Percentiles rank a stretch among this genome's conserved stretches.
Conservation (phyloP, 2,888 invertebrate genomes). For the Ditula angustiorana region DNA sequence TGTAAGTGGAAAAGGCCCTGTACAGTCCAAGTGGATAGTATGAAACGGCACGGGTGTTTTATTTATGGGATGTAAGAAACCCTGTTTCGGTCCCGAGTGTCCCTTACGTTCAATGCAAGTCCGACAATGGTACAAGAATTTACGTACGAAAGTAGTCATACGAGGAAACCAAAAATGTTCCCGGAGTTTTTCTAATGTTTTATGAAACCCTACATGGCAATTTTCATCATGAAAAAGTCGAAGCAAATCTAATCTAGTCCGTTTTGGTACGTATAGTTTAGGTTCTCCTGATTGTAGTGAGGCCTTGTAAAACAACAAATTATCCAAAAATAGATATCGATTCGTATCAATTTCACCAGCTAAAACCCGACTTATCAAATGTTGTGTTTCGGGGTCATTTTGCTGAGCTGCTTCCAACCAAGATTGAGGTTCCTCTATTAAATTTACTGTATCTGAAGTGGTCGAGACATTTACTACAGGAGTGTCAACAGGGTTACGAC, state of each 20-base stretch:
- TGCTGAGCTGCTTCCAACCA: conserved; percentile 45
- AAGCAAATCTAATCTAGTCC: conserved; percentile 41
- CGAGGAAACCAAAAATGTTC: conserved; percentile 49
- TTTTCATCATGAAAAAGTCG: conserved; percentile 46
- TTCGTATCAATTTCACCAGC: conserved; percentile 43
- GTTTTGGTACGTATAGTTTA: conserved; percentile 47
- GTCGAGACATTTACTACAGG: too few relatives aligned
- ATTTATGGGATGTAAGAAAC: conserved; percentile 42
- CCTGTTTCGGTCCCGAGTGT: conserved; percentile 44
- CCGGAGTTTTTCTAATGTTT: conserved; percentile 37
- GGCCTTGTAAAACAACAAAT: conserved; percentile 42
- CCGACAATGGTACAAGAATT: conserved; percentile 43
- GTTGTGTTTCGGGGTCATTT: conserved; percentile 43
- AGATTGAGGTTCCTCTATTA: conserved; percentile 32
- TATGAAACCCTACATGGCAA: conserved; percentile 42
- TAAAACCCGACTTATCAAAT: conserved; percentile 31
- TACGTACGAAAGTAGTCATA: conserved; percentile 37
- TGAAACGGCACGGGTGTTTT: conserved; percentile 49
- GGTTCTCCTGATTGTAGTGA: conserved; percentile 20
- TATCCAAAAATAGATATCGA: conserved; percentile 41
- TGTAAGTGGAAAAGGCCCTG: conserved; percentile 47
- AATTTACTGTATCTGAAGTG: conserved; percentile 30
- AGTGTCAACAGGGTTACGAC: conserved; percentile 49
- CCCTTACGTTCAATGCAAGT: conserved; percentile 39
- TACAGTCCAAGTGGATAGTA: conserved; percentile 51